Percentiles rank a stretch among this genome's conserved stretches.
Evolutionary conservation across 2,797 vertebrate genomes (phyloP).

Genomic region (Parauchenoglanis punctatus): DNA sequence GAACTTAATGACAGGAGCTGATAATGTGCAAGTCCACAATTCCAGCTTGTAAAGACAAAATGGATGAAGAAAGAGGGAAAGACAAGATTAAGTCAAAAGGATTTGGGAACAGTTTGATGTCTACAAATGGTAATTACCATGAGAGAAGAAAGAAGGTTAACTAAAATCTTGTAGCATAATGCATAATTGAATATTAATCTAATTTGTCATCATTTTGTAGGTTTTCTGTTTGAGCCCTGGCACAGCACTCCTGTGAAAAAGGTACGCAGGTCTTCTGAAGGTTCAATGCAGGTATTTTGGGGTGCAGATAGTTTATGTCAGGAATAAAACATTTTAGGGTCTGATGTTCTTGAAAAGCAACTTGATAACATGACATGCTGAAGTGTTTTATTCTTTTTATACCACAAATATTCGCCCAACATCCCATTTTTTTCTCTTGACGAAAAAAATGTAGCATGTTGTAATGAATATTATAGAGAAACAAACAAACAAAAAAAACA

Average conservation of each 20-base stretch:
- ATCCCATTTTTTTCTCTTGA: neutral
- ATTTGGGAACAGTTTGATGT: neutral
- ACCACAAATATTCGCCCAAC: no score
- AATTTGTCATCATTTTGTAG: conserved; percentile 33
- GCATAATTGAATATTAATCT: neutral
- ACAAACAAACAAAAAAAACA: neutral
- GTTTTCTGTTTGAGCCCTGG: conserved; percentile 53
- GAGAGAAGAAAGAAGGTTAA: neutral
- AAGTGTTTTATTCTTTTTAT: no score
- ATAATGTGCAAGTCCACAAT: neutral
- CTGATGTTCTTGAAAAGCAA: neutral
- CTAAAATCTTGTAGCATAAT: neutral
- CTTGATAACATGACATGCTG: neutral
- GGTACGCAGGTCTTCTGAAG: conserved; percentile 36
- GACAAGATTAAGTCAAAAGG: neutral
- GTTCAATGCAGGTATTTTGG: neutral
- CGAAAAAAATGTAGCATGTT: neutral
- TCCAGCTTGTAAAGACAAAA: conserved; percentile 2
- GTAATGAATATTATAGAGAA: neutral
- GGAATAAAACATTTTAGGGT: neutral
- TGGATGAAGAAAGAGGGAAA: conserved; percentile 16
- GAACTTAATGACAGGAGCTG: neutral
- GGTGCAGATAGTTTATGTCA: no score
- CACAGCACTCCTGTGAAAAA: conserved; percentile 64
- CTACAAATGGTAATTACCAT: conserved; percentile 7